phyloP scores from a whole-genome alignment of 2,113 vertebrate species.

The Gambusia affinis region DNA sequence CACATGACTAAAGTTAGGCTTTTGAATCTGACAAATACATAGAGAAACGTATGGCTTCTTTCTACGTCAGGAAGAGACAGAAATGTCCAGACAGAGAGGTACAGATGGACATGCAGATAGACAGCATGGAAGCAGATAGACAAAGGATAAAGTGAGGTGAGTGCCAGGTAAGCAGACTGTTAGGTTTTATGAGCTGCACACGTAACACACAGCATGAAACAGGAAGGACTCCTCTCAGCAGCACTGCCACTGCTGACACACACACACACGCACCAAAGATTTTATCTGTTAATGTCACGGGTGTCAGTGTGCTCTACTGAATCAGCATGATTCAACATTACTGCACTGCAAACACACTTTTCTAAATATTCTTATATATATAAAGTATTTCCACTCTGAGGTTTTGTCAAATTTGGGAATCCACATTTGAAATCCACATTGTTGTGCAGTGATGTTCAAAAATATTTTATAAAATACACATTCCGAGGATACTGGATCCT shows the following conservation, averaged over 20 bases:
- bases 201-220: slow-evolving; percentile 60
- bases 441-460: too few species aligned
- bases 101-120: slow-evolving; percentile 50
- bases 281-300: neutral
- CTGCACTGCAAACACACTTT: neutral
- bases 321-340: too few species aligned
- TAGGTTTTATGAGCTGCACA: slow-evolving; percentile 46
- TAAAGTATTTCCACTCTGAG: neutral
- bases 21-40: neutral
- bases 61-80: neutral
- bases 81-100: slow-evolving; percentile 13
- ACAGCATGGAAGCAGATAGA: slow-evolving; percentile 29
- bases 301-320: neutral
- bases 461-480: too few species aligned
- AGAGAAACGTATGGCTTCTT: neutral
- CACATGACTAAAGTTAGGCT: too few species aligned
- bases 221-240: slow-evolving; percentile 42
- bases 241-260: slow-evolving; percentile 20
- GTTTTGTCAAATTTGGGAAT: too few species aligned
- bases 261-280: neutral
- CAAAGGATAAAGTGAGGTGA: slow-evolving; percentile 25
- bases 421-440: too few species aligned
- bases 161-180: slow-evolving; percentile 58
- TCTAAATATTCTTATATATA: neutral
- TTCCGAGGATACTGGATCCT: too few species aligned